Evolutionary conservation across 2,113 vertebrate genomes (phyloP), one percentile per base, ranked within the genome.

Genomic region (Carollia perspicillata): DNA sequence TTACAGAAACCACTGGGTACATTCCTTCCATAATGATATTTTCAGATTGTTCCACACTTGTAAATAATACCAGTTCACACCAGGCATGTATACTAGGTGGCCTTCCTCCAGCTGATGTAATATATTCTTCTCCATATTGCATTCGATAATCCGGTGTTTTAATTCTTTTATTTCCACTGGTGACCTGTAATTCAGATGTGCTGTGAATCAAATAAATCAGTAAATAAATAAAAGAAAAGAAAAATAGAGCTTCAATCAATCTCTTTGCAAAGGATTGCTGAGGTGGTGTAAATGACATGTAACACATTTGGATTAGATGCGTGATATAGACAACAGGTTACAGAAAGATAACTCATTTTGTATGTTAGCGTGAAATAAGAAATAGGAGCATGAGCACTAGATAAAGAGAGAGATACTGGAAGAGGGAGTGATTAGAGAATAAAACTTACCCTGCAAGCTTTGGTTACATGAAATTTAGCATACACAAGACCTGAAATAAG

Each of bases 21-120:
- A 72, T 92, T 96, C 93, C 37, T 96, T 14, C 3, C 23, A 78
- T 66, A 97, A 97, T 93, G 17, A 83, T 94, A 94, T 77, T 30
- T 84, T 12, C 95, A 92, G 90, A 9, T 49, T 88, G 49, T 28
- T 96, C 44, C 95, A 11, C 30, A 60, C 51, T 96, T 95, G n/a
- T 89, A 95, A 97, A 95, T 92, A 96, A 94, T 79, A 95, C 22
- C 78, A 5, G 5, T 6, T 90, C 84, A 75, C 72, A 60, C 49
- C 75, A 77, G 16, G 28, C 22, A 49, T 78, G 66, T 69, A 9
- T 2, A 78, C 11, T 69, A 26, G 28, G 35, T 72, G 69, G 49
- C 17, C 14, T 81, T 79, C 79, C 17, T 89, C 44, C 22, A 84
- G 77, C 28, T 0, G 42, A 68, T 42, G 40, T 51, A 40, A 47